phyloP scores from a whole-genome alignment of 2,888 invertebrate genomes.

The Asteroscopus sphinx region DNA sequence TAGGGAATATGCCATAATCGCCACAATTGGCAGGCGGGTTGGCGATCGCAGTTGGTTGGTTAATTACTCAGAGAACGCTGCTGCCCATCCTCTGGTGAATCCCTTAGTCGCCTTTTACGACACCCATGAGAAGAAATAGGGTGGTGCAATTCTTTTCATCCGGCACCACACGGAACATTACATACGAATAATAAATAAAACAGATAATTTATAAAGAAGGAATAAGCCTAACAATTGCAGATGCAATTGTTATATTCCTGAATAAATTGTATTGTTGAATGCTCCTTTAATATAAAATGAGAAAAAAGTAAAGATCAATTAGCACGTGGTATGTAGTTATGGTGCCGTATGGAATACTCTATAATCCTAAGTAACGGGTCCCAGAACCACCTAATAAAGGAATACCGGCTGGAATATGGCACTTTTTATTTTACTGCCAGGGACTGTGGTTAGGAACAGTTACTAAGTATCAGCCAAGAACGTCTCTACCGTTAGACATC shows the following conservation, averaged over 20 bases:
- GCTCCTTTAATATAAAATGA: neutral
- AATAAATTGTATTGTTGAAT: too few species aligned
- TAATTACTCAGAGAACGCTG: too few species aligned
- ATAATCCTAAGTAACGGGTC: constrained; percentile 27
- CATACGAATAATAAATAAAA: constrained; percentile 6
- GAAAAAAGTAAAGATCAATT: constrained; percentile 34
- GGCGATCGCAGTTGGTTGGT: too few species aligned
- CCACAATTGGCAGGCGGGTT: too few species aligned
- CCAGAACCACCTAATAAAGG: constrained; percentile 16
- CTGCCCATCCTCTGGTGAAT: too few species aligned
- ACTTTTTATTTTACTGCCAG: constrained; percentile 60
- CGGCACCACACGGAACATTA: too few species aligned
- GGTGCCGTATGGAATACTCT: constrained; percentile 11
- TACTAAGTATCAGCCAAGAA: constrained; percentile 55
- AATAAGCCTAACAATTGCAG: neutral
- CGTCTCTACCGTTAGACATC: constrained; percentile 60
- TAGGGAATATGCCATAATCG: too few species aligned
- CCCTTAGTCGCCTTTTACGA: too few species aligned
- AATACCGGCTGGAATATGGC: constrained; percentile 41
- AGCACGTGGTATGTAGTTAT: constrained; percentile 9
- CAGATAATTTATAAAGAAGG: neutral
- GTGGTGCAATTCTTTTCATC: too few species aligned
- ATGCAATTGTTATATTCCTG: too few species aligned
- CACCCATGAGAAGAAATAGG: too few species aligned
- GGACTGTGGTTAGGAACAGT: constrained; percentile 66